Evolutionary conservation across 2,888 invertebrate species (phyloP).

Genomic region (Carterocephalus palaemon): DNA sequence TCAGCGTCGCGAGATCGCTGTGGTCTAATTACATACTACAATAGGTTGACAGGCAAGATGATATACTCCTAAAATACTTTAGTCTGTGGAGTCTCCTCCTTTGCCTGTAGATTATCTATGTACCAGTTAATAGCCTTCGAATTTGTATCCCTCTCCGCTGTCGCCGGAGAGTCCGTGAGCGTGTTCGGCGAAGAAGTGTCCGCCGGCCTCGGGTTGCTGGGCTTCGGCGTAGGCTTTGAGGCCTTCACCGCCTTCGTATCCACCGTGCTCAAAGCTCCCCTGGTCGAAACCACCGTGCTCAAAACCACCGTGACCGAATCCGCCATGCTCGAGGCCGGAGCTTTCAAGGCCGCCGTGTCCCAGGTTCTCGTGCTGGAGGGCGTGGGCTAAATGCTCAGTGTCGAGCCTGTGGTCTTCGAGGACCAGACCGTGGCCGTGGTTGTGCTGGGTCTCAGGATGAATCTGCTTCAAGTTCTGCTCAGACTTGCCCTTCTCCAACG

Average conservation of each 20-base stretch:
- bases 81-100: slow-evolving; percentile 43
- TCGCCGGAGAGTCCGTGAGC: slow-evolving; percentile 51
- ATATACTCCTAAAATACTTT: slow-evolving; percentile 48
- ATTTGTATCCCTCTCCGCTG: slow-evolving; percentile 64
- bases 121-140: slow-evolving; percentile 58
- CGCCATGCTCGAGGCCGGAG: slow-evolving; percentile 43
- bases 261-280: slow-evolving; percentile 42
- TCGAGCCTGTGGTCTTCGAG: slow-evolving; percentile 78
- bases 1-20: slow-evolving; percentile 38
- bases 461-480: slow-evolving; percentile 80
- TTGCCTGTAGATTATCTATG: slow-evolving; percentile 44
- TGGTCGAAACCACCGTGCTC: slow-evolving; percentile 40
- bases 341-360: slow-evolving; percentile 44
- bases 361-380: slow-evolving; percentile 43
- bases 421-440: slow-evolving; percentile 78
- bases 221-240: slow-evolving; percentile 60
- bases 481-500: slow-evolving; percentile 80
- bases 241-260: slow-evolving; percentile 59
- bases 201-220: slow-evolving; percentile 54
- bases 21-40: slow-evolving; percentile 36
- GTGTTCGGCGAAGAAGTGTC: slow-evolving; percentile 53
- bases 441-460: slow-evolving; percentile 80
- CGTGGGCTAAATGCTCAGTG: slow-evolving; percentile 54
- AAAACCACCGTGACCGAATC: slow-evolving; percentile 45
- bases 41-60: slow-evolving; percentile 57